Evolutionary conservation across 2,797 vertebrate genomes (phyloP).

Genomic region (Pipistrellus nathusii): DNA sequence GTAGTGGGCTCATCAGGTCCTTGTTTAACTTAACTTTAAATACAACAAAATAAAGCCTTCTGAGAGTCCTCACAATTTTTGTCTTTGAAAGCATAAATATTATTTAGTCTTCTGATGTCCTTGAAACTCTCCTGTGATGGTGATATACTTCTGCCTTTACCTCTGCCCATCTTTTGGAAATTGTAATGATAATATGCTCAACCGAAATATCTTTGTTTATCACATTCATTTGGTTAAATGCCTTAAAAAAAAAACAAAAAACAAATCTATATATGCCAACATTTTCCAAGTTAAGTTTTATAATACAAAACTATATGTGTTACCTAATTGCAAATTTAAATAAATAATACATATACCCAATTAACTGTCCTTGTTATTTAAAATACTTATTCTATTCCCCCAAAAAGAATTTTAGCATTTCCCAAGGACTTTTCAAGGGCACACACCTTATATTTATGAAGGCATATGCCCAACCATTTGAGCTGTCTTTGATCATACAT

Average conservation of each 20-base stretch:
- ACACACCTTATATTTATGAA: background rate
- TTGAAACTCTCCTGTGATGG: background rate
- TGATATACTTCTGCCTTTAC: background rate
- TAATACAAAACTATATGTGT: background rate
- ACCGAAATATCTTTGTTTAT: background rate
- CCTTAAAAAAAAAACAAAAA: background rate
- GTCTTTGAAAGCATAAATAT: background rate
- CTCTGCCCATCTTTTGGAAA: background rate
- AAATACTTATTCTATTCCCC: background rate
- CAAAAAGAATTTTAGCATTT: background rate
- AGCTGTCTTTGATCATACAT: constrained; percentile 8
- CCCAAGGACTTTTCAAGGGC: background rate
- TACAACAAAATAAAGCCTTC: background rate
- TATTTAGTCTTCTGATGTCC: background rate
- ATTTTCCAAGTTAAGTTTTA: background rate
- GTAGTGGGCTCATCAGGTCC: background rate
- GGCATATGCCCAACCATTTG: background rate
- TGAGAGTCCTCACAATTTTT: background rate
- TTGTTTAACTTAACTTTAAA: background rate
- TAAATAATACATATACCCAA: background rate
- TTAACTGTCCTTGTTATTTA: background rate
- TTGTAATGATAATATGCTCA: background rate
- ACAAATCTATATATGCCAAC: background rate
- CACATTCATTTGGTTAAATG: background rate
- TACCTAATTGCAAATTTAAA: background rate